These are phyloP conservation scores for Toxotes jaculatrix DNA, from an alignment of 2,113 vertebrate species.

Conservation along the genomic window DNA sequence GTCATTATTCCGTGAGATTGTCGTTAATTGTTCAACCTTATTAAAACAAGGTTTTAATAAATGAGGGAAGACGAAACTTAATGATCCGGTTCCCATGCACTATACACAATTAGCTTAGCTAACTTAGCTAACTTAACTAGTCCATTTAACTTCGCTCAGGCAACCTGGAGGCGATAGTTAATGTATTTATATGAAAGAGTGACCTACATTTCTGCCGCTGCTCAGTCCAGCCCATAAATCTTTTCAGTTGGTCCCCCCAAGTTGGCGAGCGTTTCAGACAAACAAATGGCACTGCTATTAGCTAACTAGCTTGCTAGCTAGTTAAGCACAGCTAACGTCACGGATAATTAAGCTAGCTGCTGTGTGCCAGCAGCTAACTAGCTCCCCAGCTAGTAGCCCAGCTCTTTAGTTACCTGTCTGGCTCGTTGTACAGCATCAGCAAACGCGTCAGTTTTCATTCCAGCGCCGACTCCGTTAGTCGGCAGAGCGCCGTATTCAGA, in stretches of 20 bases:
- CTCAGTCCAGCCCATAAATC: neutral
- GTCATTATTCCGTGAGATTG: neutral
- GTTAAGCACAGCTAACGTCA: conserved; percentile 47
- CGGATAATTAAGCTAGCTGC: conserved; percentile 58
- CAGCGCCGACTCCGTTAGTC: conserved; percentile 83
- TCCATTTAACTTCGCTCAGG: neutral
- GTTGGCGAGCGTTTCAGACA: neutral
- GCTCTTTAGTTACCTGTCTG: conserved; percentile 86
- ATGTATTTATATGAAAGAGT: neutral
- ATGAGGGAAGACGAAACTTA: neutral
- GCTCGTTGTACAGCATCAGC: conserved; percentile 93
- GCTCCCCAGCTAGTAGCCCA: neutral
- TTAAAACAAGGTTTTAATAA: neutral
- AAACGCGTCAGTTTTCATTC: conserved; percentile 91
- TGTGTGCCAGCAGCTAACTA: conserved; percentile 44
- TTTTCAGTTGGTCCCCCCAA: neutral
- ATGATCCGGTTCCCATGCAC: neutral
- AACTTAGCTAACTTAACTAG: conserved; percentile 13
- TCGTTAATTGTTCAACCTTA: too few relatives aligned
- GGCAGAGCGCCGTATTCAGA: conserved; percentile 85
- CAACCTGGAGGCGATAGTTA: neutral
- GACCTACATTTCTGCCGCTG: neutral
- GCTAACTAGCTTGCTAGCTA: conserved; percentile 41
- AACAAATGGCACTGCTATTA: conserved; percentile 27
- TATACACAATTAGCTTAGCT: conserved; percentile 6